These are phyloP conservation scores for Sphinx pinastri DNA, from an alignment of 2,888 invertebrate species.

Conservation along the genomic window DNA sequence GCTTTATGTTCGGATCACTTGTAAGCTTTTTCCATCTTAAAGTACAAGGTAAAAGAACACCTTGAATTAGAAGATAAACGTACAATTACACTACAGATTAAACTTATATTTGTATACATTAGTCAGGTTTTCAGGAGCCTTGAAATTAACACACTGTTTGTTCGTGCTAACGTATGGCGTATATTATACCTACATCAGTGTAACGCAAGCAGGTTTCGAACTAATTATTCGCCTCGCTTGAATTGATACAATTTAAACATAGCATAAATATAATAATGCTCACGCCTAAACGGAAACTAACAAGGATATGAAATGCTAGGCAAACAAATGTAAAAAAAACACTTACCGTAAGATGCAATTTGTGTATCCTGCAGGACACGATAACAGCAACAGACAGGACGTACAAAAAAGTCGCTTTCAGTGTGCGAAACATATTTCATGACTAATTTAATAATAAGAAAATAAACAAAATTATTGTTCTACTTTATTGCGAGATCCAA, in stretches of 20 bases:
- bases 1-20: no score
- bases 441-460: conserved; percentile 38
- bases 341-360: conserved; percentile 71
- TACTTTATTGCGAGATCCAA: conserved; percentile 10
- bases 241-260: background rate
- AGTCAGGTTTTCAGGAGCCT: background rate
- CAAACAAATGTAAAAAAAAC: conserved; percentile 23
- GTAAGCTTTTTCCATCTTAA: no score
- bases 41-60: background rate
- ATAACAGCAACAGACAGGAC: conserved; percentile 50
- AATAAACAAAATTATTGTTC: conserved; percentile 11
- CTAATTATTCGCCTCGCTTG: background rate
- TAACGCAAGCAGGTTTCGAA: background rate
- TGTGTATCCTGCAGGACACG: conserved; percentile 72
- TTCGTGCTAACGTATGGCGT: background rate
- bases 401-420: conserved; percentile 49
- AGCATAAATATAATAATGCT: background rate
- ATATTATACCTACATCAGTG: background rate
- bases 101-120: background rate
- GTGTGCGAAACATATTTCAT: conserved; percentile 64
- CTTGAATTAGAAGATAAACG: background rate
- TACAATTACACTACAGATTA: background rate
- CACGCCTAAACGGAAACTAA: background rate
- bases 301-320: conserved; percentile 10
- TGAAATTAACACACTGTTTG: background rate